Conservation (phyloP, 2,888 invertebrate species). For the Nipponacmea schrenckii region DNA sequence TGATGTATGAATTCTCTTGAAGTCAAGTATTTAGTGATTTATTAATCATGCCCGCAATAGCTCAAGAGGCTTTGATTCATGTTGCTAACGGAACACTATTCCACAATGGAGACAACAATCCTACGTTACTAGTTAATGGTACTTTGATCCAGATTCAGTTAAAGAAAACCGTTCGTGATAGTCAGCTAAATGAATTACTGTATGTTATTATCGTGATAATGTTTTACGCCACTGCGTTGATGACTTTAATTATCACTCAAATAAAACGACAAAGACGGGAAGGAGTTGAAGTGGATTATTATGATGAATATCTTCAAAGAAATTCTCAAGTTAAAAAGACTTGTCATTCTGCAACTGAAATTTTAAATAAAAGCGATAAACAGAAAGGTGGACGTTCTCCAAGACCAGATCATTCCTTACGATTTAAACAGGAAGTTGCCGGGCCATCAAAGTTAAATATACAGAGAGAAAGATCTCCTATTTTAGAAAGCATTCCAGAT, state of each 20-base stretch:
- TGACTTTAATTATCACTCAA: conserved; percentile 59
- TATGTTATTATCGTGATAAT: conserved; percentile 61
- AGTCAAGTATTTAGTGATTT: too few relatives aligned
- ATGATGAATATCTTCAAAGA: conserved; percentile 58
- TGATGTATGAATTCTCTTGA: too few relatives aligned
- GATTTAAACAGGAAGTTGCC: not conserved
- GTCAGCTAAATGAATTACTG: conserved; percentile 56
- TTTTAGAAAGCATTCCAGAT: conserved; percentile 39
- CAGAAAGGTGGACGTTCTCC: conserved; percentile 9
- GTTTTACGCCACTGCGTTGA: conserved; percentile 60
- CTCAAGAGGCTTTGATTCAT: not conserved
- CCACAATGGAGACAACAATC: conserved; percentile 17
- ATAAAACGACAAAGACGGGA: conserved; percentile 51
- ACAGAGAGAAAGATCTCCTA: conserved; percentile 30
- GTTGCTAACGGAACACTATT: conserved; percentile 18
- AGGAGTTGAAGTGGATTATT: conserved; percentile 57
- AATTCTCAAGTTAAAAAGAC: conserved; percentile 51
- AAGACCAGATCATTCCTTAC: conserved; percentile 7
- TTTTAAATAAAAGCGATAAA: conserved; percentile 19
- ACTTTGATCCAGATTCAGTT: conserved; percentile 33
- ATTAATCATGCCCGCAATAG: not conserved
- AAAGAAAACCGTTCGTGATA: conserved; percentile 48
- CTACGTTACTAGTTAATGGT: conserved; percentile 31
- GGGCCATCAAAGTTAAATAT: not conserved
- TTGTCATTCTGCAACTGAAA: conserved; percentile 37